phyloP scores from a whole-genome alignment of 2,888 invertebrate genomes.

The Acronicta alni region DNA sequence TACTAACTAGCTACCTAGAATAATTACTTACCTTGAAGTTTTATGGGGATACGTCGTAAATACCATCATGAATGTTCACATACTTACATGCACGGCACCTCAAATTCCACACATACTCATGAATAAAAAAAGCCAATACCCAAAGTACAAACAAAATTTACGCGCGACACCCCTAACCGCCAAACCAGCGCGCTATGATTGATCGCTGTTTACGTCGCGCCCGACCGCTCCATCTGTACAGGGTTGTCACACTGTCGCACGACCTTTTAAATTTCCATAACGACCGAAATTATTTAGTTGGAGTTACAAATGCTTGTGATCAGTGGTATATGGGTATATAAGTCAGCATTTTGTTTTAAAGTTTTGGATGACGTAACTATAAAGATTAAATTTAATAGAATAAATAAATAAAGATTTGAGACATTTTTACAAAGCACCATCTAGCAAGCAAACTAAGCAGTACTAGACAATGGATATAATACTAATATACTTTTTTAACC shows the following conservation, averaged over 20 bases:
- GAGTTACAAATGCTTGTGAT: conserved; percentile 39
- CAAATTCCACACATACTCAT: conserved; percentile 37
- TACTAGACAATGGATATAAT: no score
- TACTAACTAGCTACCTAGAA: no score
- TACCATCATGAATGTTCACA: background rate
- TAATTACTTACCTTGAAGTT: no score
- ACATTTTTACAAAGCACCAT: no score
- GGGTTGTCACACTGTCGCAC: conserved; percentile 39
- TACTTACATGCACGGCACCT: conserved; percentile 1
- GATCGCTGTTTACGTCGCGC: conserved; percentile 53
- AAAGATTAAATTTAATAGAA: no score
- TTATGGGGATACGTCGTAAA: background rate
- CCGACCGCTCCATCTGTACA: conserved; percentile 52
- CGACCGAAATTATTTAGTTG: conserved; percentile 50
- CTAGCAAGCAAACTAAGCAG: no score
- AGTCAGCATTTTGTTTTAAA: conserved; percentile 11
- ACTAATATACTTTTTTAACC: no score
- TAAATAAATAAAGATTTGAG: no score
- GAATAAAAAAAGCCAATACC: conserved; percentile 34
- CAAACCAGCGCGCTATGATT: conserved; percentile 45
- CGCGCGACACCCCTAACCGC: conserved; percentile 48
- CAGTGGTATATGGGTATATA: conserved; percentile 9
- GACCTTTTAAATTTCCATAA: conserved; percentile 56
- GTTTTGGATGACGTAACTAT: background rate
- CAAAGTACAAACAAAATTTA: conserved; percentile 37